phyloP scores from a whole-genome alignment of 2,113 vertebrate species.

The Pardalotus punctatus region DNA sequence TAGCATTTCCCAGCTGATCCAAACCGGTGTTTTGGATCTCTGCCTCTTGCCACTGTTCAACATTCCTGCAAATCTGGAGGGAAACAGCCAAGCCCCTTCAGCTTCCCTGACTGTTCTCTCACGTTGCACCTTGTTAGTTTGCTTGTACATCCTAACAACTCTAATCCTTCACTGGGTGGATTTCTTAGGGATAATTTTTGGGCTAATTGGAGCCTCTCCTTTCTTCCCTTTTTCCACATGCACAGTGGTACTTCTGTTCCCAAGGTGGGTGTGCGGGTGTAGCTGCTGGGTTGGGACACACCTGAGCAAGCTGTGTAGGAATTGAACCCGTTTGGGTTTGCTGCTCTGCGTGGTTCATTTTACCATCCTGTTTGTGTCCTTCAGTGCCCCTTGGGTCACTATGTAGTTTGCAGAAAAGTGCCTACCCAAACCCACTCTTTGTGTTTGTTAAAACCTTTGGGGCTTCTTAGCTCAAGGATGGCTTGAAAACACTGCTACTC shows the following conservation, averaged over 20 bases:
- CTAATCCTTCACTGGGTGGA: fast-evolving
- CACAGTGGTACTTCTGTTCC: fast-evolving
- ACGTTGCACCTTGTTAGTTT: fast-evolving
- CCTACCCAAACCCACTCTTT: neutral
- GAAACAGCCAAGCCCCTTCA: neutral
- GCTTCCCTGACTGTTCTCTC: neutral
- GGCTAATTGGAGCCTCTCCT: neutral
- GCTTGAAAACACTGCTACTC: neutral
- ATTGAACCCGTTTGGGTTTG: neutral
- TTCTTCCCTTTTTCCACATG: neutral
- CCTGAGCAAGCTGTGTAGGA: neutral
- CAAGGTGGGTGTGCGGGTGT: no score
- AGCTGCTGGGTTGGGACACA: neutral
- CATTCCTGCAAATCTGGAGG: neutral
- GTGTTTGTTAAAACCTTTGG: neutral
- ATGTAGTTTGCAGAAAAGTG: neutral
- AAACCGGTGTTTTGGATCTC: neutral
- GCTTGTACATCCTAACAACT: neutral
- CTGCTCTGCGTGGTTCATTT: neutral
- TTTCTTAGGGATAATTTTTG: neutral
- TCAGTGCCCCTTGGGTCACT: neutral
- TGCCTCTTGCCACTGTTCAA: neutral
- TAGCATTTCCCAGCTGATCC: neutral
- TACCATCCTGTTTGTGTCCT: neutral
- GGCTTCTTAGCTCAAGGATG: neutral